Percentiles rank a stretch among this genome's conserved stretches.
phyloP scores from a whole-genome alignment of 2,888 invertebrate species.

The Griposia aprilina region DNA sequence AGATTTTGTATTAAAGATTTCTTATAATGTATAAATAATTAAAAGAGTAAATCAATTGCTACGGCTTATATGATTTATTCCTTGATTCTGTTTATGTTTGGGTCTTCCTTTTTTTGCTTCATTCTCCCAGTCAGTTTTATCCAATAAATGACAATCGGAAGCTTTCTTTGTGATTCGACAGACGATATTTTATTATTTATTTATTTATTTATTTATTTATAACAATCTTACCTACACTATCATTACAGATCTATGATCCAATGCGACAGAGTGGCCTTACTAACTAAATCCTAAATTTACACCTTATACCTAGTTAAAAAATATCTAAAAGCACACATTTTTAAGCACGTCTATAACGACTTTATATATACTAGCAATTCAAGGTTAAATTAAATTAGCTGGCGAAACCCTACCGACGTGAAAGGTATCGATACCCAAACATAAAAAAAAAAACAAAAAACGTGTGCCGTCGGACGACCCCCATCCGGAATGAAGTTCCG shows the following conservation, averaged over 20 bases:
- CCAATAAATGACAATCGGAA: conserved; percentile 10
- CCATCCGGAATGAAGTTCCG: no score
- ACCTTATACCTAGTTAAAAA: no score
- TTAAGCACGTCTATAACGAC: not conserved
- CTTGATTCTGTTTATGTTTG: conserved; percentile 4
- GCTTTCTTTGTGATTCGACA: conserved; percentile 11
- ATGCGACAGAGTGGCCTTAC: no score
- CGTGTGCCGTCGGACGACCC: no score
- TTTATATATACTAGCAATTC: not conserved
- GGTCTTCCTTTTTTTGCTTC: not conserved
- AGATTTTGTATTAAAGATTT: conserved; percentile 2
- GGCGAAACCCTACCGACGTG: not conserved
- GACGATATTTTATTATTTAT: no score
- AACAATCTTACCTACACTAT: no score
- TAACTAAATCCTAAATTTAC: no score
- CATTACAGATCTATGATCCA: no score
- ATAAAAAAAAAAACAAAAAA: no score
- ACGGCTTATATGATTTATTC: not conserved
- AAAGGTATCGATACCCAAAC: not conserved
- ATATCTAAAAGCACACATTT: no score
- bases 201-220: no score
- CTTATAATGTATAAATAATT: conserved; percentile 4
- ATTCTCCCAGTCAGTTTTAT: not conserved
- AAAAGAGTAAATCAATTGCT: conserved; percentile 19
- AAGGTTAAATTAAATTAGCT: not conserved